Base-by-base conservation (phyloP, 30 jellyfish, hydroid and myxozoan species). In the Haliclystus octoradiatus region DNA sequence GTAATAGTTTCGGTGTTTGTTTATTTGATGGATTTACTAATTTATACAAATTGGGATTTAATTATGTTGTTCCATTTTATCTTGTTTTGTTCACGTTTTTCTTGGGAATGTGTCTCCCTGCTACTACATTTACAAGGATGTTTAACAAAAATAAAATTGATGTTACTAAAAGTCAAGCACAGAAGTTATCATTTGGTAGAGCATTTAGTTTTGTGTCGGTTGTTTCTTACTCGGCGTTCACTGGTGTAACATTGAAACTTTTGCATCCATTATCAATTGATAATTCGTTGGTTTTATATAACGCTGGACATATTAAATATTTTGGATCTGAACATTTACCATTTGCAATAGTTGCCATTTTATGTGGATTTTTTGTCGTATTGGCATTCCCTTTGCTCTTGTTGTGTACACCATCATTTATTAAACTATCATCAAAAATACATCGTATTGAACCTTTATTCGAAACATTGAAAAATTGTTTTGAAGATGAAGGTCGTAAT, bases 181-280 rank as follows among this genome's bases (percentile, higher is more conserved):
- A 89, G 2, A 29, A 60, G 65, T 53, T 70, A 24, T 88, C 97
- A 2, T 88, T 79, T 80, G 97, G 97, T 5, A 62, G 97, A 33
- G 94, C 97, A 5, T 68, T 88, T 19, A 80, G 94, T 63, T 88
- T 88, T 74, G 97, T 88, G 15, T 72, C 69, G 27, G 94, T 85
- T 1, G 71, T 66, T 29, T 74, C 80, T 31, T 88, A 79, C 74
- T 66, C 94, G n/a, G 76, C 91, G 12, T 53, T 78, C 32, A 79
- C 94, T n/a, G 75, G 93, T 68, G 93, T 74, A 33, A 78, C 97
- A 25, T 32, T 88, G 52, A 62, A 68, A 23, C 70, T 88, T 50
- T 76, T 88, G 57, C 87, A 75, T 30, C 88, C 90, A 4, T 81
- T 81, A 2, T 63, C 62, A 28, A 88, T 88, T 33, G 65, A 75